phyloP scores from a whole-genome alignment of 2,888 invertebrate genomes.

The Hydroisotoma schaefferi region DNA sequence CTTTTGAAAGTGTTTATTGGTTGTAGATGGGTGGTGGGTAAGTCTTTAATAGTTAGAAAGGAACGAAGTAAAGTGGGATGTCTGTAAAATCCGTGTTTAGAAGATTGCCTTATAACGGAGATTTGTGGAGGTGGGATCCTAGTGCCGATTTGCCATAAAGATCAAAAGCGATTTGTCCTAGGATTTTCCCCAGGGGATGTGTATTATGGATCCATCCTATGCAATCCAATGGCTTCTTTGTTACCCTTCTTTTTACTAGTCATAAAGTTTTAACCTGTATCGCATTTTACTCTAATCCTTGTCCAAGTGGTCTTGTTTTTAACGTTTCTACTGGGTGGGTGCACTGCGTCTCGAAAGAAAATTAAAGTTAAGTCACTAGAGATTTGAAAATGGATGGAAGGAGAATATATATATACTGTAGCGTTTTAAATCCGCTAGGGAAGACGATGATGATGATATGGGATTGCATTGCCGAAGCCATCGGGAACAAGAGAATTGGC shows the following conservation, averaged over 20 bases:
- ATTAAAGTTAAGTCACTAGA: no score
- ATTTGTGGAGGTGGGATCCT: conserved; percentile 47
- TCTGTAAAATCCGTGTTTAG: conserved; percentile 43
- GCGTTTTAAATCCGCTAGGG: neutral
- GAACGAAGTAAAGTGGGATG: no score
- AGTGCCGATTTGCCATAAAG: conserved; percentile 49
- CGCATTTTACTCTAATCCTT: neutral
- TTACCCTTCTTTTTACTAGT: no score
- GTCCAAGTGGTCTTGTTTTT: neutral
- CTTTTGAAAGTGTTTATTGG: no score
- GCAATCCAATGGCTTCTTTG: conserved; percentile 8
- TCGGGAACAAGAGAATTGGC: no score
- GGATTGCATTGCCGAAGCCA: neutral
- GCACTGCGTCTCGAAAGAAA: no score
- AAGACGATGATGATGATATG: neutral
- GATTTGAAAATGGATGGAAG: no score
- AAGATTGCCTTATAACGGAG: conserved; percentile 49
- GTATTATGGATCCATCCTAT: no score
- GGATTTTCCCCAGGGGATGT: conserved; percentile 45
- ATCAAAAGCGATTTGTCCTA: conserved; percentile 49
- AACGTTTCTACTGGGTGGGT: neutral
- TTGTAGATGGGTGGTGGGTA: no score
- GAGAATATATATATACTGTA: neutral
- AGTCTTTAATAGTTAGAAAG: no score
- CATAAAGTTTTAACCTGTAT: no score